Evolutionary conservation across 2,113 vertebrate species (phyloP), one percentile per base, ranked within the genome.

Genomic region (Ursus arctos): DNA sequence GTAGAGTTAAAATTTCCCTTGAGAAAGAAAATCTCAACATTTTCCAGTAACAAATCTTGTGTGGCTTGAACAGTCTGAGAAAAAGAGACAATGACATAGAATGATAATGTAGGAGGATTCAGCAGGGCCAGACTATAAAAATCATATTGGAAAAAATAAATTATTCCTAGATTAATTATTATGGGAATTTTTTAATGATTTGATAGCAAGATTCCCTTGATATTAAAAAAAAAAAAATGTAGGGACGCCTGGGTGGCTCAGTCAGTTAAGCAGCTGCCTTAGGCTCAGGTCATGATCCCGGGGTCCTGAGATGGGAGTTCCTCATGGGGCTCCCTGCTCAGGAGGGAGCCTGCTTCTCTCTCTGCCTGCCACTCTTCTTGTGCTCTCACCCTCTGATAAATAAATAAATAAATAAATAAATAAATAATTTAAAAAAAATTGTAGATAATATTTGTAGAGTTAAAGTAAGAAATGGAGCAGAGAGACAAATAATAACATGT

Each of bases 391-490:
- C 28, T 65, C 14, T 65, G 28, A 15, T 13, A 65, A 31, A 65
- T 31, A 65, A 31, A 65, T 13, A 63, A 5, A 63, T 63, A 61
- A 0, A 24, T 24, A 61, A 55, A 43, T 43, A 55, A 55, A 55
- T 55, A 63, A 26, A n/a, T 51, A 24, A 24, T 59, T 59, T 82
- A 14, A 2, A 74, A 94, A 91, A 85, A 47, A 51, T 9, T 63
- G 2, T 28, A 90, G 28, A 40, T 40, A 76, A 36, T 82, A 28
- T 43, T 77, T 83, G 9, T 55, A 51, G 4, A 63, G 12, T 79
- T 79, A 81, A 95, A 93, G 28, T 16, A 57, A 80, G 26, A 61
- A 97, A 31, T 55, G n/a, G 61, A 94, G 36, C n/a, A 82, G 43
- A 51, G 21, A 89, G 16, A 57, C 9, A 2, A 85, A 19, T 61